Evolutionary conservation across 2,797 vertebrate genomes (phyloP).

Genomic region (Tauraco hartlaubi): DNA sequence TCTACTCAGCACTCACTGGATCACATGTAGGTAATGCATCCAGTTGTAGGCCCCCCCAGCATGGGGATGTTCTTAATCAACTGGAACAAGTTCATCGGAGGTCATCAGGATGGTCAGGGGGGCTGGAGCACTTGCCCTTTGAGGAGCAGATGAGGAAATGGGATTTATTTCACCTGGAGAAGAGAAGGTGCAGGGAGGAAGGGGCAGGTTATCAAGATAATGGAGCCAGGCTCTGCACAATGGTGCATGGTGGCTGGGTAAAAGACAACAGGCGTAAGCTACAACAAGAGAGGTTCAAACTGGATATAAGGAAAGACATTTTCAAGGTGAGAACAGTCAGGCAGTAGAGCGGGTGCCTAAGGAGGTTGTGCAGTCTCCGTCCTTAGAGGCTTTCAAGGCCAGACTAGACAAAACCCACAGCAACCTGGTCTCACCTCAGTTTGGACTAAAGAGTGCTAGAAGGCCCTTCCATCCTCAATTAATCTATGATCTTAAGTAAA

Average conservation of each 20-base stretch:
- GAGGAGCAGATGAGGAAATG: neutral
- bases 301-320: neutral
- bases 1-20: neutral
- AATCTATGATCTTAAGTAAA: neutral
- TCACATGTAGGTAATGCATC: neutral
- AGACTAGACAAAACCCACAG: neutral
- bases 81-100: neutral
- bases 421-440: neutral
- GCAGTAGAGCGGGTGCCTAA: neutral
- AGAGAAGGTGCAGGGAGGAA: neutral
- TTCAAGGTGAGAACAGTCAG: rapidly evolving
- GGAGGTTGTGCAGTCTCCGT: neutral
- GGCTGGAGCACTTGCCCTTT: neutral
- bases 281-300: neutral
- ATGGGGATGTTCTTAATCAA: too few relatives aligned
- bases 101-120: neutral
- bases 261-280: neutral
- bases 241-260: neutral
- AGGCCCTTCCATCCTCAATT: neutral
- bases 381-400: neutral
- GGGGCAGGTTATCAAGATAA: too few relatives aligned
- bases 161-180: neutral
- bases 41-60: neutral
- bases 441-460: neutral
- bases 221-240: neutral